Evolutionary conservation across 2,888 invertebrate species (phyloP).

Genomic region (Drosophila kambysellisi): DNA sequence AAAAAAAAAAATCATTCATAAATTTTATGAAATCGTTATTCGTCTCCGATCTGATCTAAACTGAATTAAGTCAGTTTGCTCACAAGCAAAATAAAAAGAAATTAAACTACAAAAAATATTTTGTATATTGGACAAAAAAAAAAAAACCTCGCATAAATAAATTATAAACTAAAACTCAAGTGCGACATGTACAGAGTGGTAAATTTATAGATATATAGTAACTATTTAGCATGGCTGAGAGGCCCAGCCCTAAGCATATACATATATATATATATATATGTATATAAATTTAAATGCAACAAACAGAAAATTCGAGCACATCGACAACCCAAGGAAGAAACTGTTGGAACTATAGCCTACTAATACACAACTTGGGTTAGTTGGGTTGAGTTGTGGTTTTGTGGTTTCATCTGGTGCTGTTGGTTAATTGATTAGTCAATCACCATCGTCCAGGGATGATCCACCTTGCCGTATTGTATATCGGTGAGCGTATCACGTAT

Average conservation of each 20-base stretch:
- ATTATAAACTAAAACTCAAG: conserved; percentile 49
- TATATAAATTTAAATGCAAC: conserved; percentile 49
- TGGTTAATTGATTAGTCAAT: conserved; percentile 86
- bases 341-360: conserved; percentile 67
- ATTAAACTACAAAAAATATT: conserved; percentile 18
- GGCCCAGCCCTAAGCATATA: conserved; percentile 46
- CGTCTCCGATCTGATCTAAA: conserved; percentile 31
- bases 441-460: conserved; percentile 92
- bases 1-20: conserved; percentile 33
- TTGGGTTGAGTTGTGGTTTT: conserved; percentile 4
- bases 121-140: conserved; percentile 3
- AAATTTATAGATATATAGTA: conserved; percentile 36
- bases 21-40: conserved; percentile 33
- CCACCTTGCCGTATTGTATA: conserved; percentile 95
- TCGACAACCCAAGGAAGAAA: conserved; percentile 51
- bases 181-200: conserved; percentile 39
- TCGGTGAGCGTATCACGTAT: conserved; percentile 92
- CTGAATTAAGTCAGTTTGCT: conserved; percentile 33
- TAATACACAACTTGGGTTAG: conserved; percentile 74
- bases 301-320: conserved; percentile 76
- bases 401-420: not conserved
- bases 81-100: conserved; percentile 30
- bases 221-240: conserved; percentile 53
- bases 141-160: conserved; percentile 46
- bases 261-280: conserved; percentile 10